Evolutionary conservation across 1,140 invertebrate genomes (phyloP), one percentile per base, ranked within the genome.

Genomic region (Drosophila simulans): DNA sequence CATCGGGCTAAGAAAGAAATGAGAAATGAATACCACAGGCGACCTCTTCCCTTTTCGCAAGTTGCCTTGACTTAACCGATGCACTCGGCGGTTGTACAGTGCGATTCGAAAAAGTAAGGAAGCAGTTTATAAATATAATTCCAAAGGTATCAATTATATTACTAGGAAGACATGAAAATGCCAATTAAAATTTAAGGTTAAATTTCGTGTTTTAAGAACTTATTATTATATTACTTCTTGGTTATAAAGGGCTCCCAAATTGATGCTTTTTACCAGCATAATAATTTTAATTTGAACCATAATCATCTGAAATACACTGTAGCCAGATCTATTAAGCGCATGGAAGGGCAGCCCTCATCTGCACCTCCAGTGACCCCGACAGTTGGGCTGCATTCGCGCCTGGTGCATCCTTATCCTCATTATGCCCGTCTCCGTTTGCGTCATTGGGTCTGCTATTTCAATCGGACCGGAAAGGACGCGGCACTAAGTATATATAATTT

Each of bases 401-500:
- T 52, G 12, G 64, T 43, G 48, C 60, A 68, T 68, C 64, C 64
- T 65, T 65, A 68, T 54, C 45, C 76, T 84, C 76, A 83, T 83
- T 83, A 83, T 84, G 80, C 75, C 63, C 59, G 70, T 78, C 52
- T 62, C 74, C 69, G 72, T 78, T 78, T 55, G 76, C 76, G 66
- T 69, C 77, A 80, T 69, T 74, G 68, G 64, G 71, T 76, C 80
- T 83, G 80, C 70, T 83, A 83, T 83, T 83, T 83, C 80, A 83
- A 83, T 83, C 77, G 74, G 63, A 60, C 57, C 70, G 68, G 68
- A 71, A 74, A 74, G 69, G 25, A 55, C 55, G n/a, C 39, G 49
- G 27, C 76, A 45, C 79, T 83, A 83, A 83, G 80, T 83, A 73
- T 83, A 83, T 83, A 84, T 84, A 84, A 84, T 84, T 84, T 84